phyloP scores from a whole-genome alignment of 2,888 invertebrate species.

The Tortricodes alternella region DNA sequence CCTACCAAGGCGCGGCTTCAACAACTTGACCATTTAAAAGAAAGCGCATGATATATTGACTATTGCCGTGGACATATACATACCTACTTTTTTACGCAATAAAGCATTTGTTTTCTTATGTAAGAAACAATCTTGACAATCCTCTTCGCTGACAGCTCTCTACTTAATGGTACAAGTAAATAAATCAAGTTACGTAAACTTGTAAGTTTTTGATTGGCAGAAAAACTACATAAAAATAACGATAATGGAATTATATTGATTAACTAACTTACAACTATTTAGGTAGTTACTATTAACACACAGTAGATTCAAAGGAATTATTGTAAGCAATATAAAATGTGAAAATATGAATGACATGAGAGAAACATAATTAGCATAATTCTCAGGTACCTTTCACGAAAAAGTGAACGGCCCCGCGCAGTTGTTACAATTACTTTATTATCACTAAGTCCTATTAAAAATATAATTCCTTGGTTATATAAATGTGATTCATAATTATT shows the following conservation, averaged over 20 bases:
- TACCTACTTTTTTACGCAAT: conserved; percentile 18
- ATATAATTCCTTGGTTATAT: neutral
- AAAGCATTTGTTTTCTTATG: conserved; percentile 16
- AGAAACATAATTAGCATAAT: conserved; percentile 9
- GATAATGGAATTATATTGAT: no score
- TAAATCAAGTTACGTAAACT: neutral
- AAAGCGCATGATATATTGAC: conserved; percentile 23
- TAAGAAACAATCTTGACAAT: conserved; percentile 12
- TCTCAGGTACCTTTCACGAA: conserved; percentile 11
- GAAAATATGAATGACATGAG: no score
- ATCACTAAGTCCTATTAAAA: neutral
- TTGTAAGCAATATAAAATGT: no score
- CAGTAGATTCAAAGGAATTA: no score
- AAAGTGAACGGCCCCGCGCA: conserved; percentile 11
- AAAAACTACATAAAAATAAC: no score
- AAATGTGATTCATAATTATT: neutral
- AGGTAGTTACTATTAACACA: no score
- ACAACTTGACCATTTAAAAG: conserved; percentile 15
- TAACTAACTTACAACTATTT: no score
- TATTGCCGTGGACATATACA: neutral
- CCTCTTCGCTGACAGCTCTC: neutral
- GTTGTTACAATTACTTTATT: conserved; percentile 1
- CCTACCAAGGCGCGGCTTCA: conserved; percentile 8
- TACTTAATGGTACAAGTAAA: neutral
- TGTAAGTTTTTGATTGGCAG: no score